Evolutionary conservation across 1,140 invertebrate genomes (phyloP).

Genomic region (Venustaconcha ellipsiformis): DNA sequence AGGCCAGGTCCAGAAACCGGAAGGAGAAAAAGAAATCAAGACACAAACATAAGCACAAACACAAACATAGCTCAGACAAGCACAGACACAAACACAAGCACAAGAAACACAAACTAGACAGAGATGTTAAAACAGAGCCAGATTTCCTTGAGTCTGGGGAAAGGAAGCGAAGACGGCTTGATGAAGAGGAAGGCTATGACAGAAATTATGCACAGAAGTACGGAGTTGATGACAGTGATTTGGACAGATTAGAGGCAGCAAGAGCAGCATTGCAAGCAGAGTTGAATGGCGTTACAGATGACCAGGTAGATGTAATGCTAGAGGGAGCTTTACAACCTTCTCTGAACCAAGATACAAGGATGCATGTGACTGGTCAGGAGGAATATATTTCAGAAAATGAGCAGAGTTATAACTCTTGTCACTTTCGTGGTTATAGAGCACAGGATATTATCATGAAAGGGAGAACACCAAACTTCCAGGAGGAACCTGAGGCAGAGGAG

Average conservation of each 20-base stretch:
- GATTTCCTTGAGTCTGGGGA: slow-evolving; percentile 4
- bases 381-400: neutral
- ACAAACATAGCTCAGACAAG: slow-evolving; percentile 31
- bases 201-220: slow-evolving; percentile 26
- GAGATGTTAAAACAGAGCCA: slow-evolving; percentile 31
- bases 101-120: slow-evolving; percentile 44
- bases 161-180: slow-evolving; percentile 20
- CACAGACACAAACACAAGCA: slow-evolving; percentile 61
- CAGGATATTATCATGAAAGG: neutral
- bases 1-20: slow-evolving; percentile 27
- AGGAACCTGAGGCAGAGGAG: neutral
- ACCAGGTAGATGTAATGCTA: slow-evolving; percentile 11
- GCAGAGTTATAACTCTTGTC: neutral
- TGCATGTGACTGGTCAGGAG: slow-evolving; percentile 10
- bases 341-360: neutral
- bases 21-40: slow-evolving; percentile 63
- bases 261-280: slow-evolving; percentile 61
- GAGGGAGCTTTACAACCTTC: slow-evolving; percentile 4
- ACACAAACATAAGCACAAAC: slow-evolving; percentile 57
- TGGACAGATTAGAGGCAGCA: slow-evolving; percentile 67
- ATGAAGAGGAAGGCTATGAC: slow-evolving; percentile 34
- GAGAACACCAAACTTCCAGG: too few relatives aligned
- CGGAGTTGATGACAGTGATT: slow-evolving; percentile 38
- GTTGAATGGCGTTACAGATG: slow-evolving; percentile 37
- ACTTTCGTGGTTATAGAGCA: neutral